These are phyloP conservation scores for Arothron firmamentum DNA, from an alignment of 2,113 vertebrate genomes.

Conservation along the genomic window DNA sequence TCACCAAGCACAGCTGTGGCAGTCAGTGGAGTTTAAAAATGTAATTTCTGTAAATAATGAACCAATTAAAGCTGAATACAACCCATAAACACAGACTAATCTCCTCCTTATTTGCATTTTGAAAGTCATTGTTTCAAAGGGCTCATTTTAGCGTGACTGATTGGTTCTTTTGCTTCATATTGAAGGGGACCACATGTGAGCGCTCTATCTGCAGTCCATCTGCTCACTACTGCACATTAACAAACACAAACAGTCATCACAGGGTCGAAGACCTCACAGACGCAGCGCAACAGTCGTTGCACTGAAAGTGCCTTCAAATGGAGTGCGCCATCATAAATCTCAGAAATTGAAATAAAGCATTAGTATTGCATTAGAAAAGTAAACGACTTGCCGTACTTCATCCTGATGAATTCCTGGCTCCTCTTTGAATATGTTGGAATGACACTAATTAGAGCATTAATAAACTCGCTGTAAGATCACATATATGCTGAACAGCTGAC, in stretches of 20 bases:
- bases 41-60: constrained; percentile 74
- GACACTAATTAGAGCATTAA: constrained; percentile 3
- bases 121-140: constrained; percentile 65
- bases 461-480: background rate
- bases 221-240: background rate
- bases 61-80: constrained; percentile 75
- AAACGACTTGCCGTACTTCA: background rate
- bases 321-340: background rate
- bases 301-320: background rate
- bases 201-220: background rate
- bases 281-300: no score
- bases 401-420: background rate
- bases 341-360: constrained; percentile 8
- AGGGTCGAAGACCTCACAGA: no score
- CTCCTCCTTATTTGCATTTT: constrained; percentile 64
- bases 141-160: constrained; percentile 41
- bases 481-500: constrained; percentile 8
- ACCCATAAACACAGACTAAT: constrained; percentile 70
- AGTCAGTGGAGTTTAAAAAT: constrained; percentile 68
- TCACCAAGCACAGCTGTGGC: constrained; percentile 67
- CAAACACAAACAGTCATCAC: no score
- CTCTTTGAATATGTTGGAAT: constrained; percentile 3
- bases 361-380: background rate
- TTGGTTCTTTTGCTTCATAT: constrained; percentile 33
- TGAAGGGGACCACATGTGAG: constrained; percentile 6